Evolutionary conservation across 2,888 invertebrate genomes (phyloP).

Genomic region (Machimus atricapillus): DNA sequence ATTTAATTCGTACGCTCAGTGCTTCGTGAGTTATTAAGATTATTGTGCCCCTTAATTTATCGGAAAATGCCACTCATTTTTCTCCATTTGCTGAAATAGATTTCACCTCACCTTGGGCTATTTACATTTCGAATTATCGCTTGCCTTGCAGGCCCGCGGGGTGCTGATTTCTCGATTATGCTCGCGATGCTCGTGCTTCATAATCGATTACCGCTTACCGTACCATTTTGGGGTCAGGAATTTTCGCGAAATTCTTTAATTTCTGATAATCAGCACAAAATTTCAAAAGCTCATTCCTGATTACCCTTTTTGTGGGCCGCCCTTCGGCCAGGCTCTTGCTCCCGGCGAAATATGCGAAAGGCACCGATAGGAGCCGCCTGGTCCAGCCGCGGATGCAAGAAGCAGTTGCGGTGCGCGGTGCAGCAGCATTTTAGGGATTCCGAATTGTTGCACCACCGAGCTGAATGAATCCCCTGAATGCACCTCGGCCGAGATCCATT

Average conservation of each 20-base stretch:
- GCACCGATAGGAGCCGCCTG: neutral
- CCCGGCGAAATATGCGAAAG: neutral
- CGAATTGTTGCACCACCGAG: slow-evolving; percentile 7
- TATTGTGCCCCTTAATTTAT: neutral
- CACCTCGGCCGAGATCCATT: slow-evolving; percentile 17
- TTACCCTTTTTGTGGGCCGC: neutral
- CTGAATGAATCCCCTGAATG: slow-evolving; percentile 30
- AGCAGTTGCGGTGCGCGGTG: neutral
- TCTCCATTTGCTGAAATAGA: neutral
- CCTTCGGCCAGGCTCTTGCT: neutral
- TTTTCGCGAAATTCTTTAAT: neutral
- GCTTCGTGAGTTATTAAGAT: neutral
- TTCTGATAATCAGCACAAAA: neutral
- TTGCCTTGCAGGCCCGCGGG: neutral
- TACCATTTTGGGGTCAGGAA: neutral
- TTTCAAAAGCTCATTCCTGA: neutral
- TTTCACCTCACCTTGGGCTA: neutral
- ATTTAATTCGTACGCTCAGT: neutral
- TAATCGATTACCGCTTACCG: neutral
- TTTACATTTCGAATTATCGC: neutral
- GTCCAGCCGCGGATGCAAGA: neutral
- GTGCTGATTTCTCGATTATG: neutral
- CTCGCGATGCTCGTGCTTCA: neutral
- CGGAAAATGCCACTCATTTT: slow-evolving; percentile 4
- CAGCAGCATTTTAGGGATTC: slow-evolving; percentile 12